These are phyloP conservation scores for Ruditapes philippinarum DNA, from an alignment of 1,140 invertebrate species.

Conservation along the genomic window DNA sequence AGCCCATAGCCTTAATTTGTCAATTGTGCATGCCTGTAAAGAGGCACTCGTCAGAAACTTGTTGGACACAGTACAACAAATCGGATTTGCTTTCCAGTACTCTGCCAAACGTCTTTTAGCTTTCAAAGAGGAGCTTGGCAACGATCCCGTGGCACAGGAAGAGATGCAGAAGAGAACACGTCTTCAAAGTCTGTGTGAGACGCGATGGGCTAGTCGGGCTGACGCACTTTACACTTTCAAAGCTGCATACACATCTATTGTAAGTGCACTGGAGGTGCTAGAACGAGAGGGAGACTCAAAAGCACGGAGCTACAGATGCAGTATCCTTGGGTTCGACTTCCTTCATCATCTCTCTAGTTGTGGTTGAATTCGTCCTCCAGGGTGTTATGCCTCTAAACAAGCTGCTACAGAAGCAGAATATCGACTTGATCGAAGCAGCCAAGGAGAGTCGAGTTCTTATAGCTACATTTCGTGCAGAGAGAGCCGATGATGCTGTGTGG, in stretches of 20 bases:
- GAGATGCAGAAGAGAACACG: constrained; percentile 18
- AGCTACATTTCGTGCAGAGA: background rate
- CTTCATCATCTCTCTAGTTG: constrained; percentile 11
- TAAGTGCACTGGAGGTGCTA: constrained; percentile 14
- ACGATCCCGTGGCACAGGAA: background rate
- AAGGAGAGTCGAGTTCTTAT: background rate
- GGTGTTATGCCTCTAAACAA: constrained; percentile 30
- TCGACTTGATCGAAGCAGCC: constrained; percentile 33
- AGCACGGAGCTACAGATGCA: background rate
- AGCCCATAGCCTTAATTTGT: background rate
- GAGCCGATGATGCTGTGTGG: constrained; percentile 19
- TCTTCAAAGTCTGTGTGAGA: constrained; percentile 41
- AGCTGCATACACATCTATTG: background rate
- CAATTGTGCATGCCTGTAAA: constrained; percentile 36
- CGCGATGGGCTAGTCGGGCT: constrained; percentile 36
- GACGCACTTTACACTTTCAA: constrained; percentile 7
- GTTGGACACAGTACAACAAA: constrained; percentile 11
- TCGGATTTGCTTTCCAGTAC: background rate
- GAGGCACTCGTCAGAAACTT: constrained; percentile 18
- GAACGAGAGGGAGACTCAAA: background rate
- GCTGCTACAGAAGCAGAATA: constrained; percentile 8
- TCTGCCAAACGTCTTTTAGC: constrained; percentile 14
- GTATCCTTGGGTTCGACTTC: constrained; percentile 14
- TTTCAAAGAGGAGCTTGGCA: constrained; percentile 6
- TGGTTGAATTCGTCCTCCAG: constrained; percentile 15